A percentile compares a stretch with the other conserved stretches of the same genome.
Conservation (phyloP, 2,888 invertebrate species). For the Cosmia trapezina region DNA sequence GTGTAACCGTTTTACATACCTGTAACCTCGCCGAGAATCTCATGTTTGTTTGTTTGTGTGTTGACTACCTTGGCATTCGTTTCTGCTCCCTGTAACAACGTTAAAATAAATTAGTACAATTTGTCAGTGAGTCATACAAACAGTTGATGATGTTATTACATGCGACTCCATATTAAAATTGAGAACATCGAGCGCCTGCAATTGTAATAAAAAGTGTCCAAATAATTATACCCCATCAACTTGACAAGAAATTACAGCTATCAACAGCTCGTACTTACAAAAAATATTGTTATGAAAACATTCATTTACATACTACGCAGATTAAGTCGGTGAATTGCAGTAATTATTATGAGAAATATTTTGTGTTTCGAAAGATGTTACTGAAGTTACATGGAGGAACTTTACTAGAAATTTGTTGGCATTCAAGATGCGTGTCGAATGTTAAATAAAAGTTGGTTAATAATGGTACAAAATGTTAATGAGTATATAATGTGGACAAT, state of each 20-base stretch:
- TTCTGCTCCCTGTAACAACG: conserved; percentile 78
- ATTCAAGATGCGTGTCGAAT: conserved; percentile 28
- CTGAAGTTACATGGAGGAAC: conserved; percentile 27
- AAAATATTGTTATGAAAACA: conserved; percentile 54
- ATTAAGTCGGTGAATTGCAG: conserved; percentile 65
- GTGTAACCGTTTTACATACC: conserved; percentile 70
- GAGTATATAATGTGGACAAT: neutral
- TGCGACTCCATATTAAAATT: conserved; percentile 24
- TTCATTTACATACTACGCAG: conserved; percentile 64
- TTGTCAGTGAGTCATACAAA: conserved; percentile 38
- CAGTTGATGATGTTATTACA: conserved; percentile 39
- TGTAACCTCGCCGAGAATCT: conserved; percentile 79
- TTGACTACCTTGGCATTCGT: conserved; percentile 76
- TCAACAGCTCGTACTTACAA: conserved; percentile 39
- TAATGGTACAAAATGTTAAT: neutral
- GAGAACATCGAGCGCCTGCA: conserved; percentile 25
- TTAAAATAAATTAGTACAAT: conserved; percentile 64
- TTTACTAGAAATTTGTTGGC: conserved; percentile 11
- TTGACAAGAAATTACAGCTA: conserved; percentile 44
- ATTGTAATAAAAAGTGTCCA: conserved; percentile 33
- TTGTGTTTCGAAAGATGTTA: conserved; percentile 57
- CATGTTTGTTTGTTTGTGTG: conserved; percentile 75
- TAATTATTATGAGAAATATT: conserved; percentile 66
- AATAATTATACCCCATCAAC: conserved; percentile 58
- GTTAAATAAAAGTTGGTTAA: conserved; percentile 5